phyloP scores from a whole-genome alignment of 2,113 vertebrate genomes.

The Cettia cetti region DNA sequence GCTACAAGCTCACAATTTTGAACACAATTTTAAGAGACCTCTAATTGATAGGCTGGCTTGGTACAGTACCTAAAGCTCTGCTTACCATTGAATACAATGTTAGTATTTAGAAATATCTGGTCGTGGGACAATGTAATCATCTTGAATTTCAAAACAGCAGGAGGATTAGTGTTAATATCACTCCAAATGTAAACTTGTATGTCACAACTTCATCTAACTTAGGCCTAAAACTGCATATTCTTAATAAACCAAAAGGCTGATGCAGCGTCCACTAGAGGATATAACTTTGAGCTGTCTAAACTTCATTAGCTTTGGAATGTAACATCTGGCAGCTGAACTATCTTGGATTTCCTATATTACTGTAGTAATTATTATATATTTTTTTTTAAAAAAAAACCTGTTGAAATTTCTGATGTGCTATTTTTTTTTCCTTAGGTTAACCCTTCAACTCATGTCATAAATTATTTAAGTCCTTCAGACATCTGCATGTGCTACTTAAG shows the following conservation, averaged over 20 bases:
- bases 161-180: neutral
- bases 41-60: neutral
- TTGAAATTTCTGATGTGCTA: neutral
- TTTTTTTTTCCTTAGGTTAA: neutral
- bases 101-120: neutral
- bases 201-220: neutral
- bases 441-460: neutral
- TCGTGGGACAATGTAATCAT: neutral
- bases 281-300: neutral
- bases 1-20: neutral
- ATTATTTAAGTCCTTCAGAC: constrained; percentile 23
- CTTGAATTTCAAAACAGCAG: neutral
- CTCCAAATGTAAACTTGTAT: neutral
- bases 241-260: constrained; percentile 19
- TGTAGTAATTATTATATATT: neutral
- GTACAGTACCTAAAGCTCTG: neutral
- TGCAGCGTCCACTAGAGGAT: neutral
- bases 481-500: constrained; percentile 3
- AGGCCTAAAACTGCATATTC: neutral
- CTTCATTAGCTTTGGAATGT: neutral
- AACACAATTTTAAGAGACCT: neutral
- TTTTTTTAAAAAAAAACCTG: neutral
- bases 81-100: neutral
- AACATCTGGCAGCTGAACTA: neutral
- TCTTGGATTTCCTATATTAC: neutral